Evolutionary conservation across 2,797 vertebrate species (phyloP), one percentile per base, ranked within the genome.

Genomic region (Meda fulgida): DNA sequence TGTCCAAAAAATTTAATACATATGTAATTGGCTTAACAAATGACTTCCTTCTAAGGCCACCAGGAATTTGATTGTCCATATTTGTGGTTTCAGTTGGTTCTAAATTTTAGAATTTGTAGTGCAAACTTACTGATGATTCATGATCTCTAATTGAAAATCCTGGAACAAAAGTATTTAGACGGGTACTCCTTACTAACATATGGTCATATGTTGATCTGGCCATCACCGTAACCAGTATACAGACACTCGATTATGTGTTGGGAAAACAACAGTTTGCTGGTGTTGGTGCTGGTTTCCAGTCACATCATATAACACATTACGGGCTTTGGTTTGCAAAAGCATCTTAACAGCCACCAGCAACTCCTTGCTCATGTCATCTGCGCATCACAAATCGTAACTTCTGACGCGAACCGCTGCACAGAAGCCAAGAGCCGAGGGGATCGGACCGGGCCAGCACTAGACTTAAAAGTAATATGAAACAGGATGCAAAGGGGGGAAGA

Each of bases 381-480:
- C 95, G 96, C 97, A 97, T 97, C 97, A 96, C 94, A 96, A 96
- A 96, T 96, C 94, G 94, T 93, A 96, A 95, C 96, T 96, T 95
- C 94, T 96, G 95, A 97, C 96, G 96, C 92, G 89, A 97, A 95
- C 94, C 96, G 96, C 94, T 97, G 97, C 96, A 96, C 96, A 96
- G 95, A 91, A 94, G 95, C 96, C 95, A 96, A 96, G 94, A 94
- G 96, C 97, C 96, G 94, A 96, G 96, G 96, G 96, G 96, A 96
- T 96, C 93, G 90, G 92, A 92, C 92, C 95, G 94, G 92, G 93
- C 91, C 95, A 92, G 95, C 95, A 95, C 90, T 93, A 96, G 95
- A 96, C 96, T 97, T 97, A 95, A 97, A 97, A 97, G 96, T 93
- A 95, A 97, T 96, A 95, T 91, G 93, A 97, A 97, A 97, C 94